Base-by-base conservation (phyloP, 2,113 vertebrate species). In the Sinocyclocheilus anshuiensis region DNA sequence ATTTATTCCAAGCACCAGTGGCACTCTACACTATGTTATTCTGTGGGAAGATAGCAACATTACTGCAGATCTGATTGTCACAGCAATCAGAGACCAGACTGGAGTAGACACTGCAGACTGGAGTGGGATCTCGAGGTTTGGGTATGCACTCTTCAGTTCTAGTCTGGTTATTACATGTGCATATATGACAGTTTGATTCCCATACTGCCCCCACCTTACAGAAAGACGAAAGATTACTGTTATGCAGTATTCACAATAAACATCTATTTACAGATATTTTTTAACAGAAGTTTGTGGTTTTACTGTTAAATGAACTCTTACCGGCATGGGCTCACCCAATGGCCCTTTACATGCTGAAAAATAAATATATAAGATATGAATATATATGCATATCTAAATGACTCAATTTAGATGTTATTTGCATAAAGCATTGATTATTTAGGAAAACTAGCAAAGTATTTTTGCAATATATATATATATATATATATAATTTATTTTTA, bases 271-370 rank as follows among this genome's bases (percentile, higher is more conserved):
- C 22, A 65, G 1, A 65, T 65, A 65, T 75, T 12, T 0, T 48
- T 13, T 48, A 77, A 53, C 16, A 53, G 33, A 22, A 1, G 33
- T 39, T 29, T 53, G 15, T 29, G 39, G 4, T 29, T 55, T 13
- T 1, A 77, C n/a, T 29, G 18, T 26, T 55, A 42, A 39, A 7
- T 59, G 11, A 83, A 48, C 78, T 80, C 82, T 86, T 75, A 95
- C 94, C 83, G 42, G 3, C 88, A 69, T 95, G 4, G 89, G 90
- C 33, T 92, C 92, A 77, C 94, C 94, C 20, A 84, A 55, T 16
- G 94, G 91, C 45, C 94, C 93, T 86, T 89, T 92, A 45, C 94
- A 95, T 48, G 61, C 94, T 95, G 85, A 22, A 65, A 80, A 45
- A 63, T 24, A 87, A 72, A 18, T 33, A 33, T 33, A 33, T 33